phyloP scores from a whole-genome alignment of 2,113 vertebrate genomes.

The Smithornis capensis region DNA sequence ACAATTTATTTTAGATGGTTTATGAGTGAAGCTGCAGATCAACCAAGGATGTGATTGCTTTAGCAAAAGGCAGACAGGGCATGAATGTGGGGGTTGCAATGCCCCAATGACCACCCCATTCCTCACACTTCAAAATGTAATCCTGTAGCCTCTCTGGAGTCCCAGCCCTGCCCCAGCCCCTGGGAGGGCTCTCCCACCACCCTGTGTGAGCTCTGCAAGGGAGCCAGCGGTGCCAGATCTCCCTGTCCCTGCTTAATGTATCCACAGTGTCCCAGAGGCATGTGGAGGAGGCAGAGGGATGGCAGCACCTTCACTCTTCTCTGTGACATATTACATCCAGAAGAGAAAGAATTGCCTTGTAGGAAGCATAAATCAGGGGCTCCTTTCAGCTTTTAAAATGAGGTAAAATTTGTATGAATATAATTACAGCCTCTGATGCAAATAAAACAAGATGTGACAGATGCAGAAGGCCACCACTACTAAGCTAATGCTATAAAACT shows the following conservation, averaged over 20 bases:
- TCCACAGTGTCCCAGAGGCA: background rate
- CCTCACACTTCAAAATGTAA: background rate
- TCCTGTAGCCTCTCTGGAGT: background rate
- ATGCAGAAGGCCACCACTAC: slow-evolving; percentile 31
- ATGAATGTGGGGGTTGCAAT: background rate
- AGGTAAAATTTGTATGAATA: slow-evolving; percentile 34
- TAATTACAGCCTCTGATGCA: slow-evolving; percentile 58
- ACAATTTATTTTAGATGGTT: background rate
- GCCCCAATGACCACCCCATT: background rate
- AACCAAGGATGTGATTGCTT: background rate
- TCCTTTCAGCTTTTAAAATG: slow-evolving; percentile 38
- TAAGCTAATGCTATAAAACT: slow-evolving; percentile 52
- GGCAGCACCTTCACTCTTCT: background rate
- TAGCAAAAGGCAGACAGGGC: background rate
- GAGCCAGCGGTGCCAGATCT: background rate
- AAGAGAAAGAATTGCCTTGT: slow-evolving; percentile 41
- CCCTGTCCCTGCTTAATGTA: background rate
- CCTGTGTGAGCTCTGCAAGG: background rate
- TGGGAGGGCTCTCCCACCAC: background rate
- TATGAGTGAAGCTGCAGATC: background rate
- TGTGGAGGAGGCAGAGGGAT: background rate
- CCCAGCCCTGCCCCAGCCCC: background rate
- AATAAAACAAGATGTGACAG: slow-evolving; percentile 67
- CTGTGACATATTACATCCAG: background rate
- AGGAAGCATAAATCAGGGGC: slow-evolving; percentile 58